These are phyloP conservation scores for Microcebus jonahi DNA, from an alignment of 2,113 vertebrate species.

Conservation along the genomic window DNA sequence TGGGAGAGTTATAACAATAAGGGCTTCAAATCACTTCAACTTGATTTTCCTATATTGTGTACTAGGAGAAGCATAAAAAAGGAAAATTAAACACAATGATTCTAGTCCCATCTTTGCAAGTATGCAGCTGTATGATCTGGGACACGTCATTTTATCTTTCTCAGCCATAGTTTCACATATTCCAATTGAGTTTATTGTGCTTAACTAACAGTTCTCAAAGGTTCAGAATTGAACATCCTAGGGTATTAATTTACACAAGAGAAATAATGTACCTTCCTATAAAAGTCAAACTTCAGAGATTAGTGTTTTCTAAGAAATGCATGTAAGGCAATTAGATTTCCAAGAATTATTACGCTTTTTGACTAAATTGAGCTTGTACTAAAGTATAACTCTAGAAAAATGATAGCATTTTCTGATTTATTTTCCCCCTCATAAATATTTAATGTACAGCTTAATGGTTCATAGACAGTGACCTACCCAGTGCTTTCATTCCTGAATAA, in stretches of 20 bases:
- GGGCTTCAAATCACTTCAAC: not conserved
- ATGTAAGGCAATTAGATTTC: not conserved
- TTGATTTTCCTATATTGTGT: not conserved
- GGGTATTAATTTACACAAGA: not conserved
- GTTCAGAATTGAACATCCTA: not conserved
- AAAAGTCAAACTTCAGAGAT: not conserved
- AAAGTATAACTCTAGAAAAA: conserved; percentile 64
- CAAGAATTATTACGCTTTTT: not conserved
- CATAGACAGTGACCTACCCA: conserved; percentile 46
- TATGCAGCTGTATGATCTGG: not conserved
- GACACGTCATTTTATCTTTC: not conserved
- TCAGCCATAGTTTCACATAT: not conserved
- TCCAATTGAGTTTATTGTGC: not conserved
- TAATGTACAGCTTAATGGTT: conserved; percentile 69
- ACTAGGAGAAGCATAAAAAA: not conserved
- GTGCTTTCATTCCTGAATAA: conserved; percentile 59
- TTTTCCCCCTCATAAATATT: conserved; percentile 74
- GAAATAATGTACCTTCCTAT: not conserved
- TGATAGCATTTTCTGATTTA: conserved; percentile 51
- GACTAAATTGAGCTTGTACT: conserved; percentile 42
- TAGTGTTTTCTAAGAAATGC: not conserved
- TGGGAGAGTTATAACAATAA: not conserved
- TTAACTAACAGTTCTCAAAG: not conserved
- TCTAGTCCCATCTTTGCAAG: not conserved
- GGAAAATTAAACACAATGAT: not conserved